phyloP scores from a whole-genome alignment of 2,113 vertebrate species.

The Trochalopteron elliotii region DNA sequence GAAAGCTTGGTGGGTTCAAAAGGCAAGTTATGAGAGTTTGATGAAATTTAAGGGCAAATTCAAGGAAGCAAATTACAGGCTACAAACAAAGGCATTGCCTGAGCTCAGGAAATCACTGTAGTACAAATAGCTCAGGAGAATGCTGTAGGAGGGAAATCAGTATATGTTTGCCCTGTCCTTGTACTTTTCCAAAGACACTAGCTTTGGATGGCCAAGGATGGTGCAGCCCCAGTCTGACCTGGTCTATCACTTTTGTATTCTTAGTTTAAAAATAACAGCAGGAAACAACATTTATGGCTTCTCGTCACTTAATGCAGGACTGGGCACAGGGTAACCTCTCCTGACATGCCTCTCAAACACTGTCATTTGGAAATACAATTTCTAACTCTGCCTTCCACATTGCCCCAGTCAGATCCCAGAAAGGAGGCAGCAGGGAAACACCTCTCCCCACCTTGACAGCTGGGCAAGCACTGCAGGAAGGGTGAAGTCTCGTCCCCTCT shows the following conservation, averaged over 20 bases:
- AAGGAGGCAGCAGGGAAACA: background rate
- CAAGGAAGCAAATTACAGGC: constrained; percentile 13
- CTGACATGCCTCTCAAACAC: background rate
- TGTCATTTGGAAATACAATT: background rate
- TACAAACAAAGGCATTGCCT: background rate
- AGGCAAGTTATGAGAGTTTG: background rate
- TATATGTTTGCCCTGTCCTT: background rate
- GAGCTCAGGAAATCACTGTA: background rate
- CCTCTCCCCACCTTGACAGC: rapidly evolving
- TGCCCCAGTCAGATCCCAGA: background rate
- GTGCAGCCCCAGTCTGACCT: background rate
- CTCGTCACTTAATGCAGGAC: background rate
- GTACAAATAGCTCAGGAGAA: background rate
- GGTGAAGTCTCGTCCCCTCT: background rate
- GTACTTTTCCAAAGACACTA: background rate
- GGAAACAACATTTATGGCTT: background rate
- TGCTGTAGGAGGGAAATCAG: background rate
- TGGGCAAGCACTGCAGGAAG: background rate
- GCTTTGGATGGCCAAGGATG: background rate
- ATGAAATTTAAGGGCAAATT: background rate
- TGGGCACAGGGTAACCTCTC: background rate
- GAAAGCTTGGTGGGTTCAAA: background rate
- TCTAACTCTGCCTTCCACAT: background rate
- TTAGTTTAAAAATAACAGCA: constrained; percentile 15
- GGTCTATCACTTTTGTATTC: background rate